Evolutionary conservation across 1,140 invertebrate genomes (phyloP).

Genomic region (Trichomalopsis sarcophagae): DNA sequence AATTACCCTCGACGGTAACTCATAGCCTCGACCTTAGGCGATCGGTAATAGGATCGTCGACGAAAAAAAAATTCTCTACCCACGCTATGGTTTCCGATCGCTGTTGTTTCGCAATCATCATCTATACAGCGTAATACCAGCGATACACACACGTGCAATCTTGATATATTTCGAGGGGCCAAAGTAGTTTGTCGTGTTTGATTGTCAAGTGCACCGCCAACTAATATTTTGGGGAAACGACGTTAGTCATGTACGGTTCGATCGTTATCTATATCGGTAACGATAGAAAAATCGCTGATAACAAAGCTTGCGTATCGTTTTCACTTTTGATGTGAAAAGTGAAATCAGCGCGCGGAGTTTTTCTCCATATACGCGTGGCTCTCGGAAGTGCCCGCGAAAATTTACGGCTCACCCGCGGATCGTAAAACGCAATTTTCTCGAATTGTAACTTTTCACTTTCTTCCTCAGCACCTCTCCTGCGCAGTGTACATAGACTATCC

Average conservation of each 20-base stretch:
- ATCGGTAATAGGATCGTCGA: constrained; percentile 30
- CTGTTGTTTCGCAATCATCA: not conserved
- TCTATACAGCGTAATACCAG: not conserved
- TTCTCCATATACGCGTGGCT: not conserved
- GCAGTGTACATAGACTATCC: not conserved
- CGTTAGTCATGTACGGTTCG: not conserved
- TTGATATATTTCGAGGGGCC: no score
- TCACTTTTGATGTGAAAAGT: constrained; percentile 28
- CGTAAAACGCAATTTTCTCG: constrained; percentile 26
- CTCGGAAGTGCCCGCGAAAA: not conserved
- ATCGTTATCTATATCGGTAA: not conserved
- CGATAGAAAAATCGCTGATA: not conserved
- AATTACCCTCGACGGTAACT: constrained; percentile 33
- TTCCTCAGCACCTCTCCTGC: not conserved
- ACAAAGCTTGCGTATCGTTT: not conserved
- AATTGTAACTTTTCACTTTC: constrained; percentile 31
- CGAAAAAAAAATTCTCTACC: not conserved
- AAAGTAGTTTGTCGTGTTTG: not conserved
- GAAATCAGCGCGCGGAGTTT: constrained; percentile 18
- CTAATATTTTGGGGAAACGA: not conserved
- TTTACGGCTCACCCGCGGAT: constrained; percentile 4
- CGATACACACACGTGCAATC: not conserved
- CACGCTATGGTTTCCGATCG: not conserved
- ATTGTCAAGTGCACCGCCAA: not conserved
- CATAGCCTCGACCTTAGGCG: constrained; percentile 26